Base-by-base conservation (phyloP, 2,888 invertebrate species). In the Athalia circularis region DNA sequence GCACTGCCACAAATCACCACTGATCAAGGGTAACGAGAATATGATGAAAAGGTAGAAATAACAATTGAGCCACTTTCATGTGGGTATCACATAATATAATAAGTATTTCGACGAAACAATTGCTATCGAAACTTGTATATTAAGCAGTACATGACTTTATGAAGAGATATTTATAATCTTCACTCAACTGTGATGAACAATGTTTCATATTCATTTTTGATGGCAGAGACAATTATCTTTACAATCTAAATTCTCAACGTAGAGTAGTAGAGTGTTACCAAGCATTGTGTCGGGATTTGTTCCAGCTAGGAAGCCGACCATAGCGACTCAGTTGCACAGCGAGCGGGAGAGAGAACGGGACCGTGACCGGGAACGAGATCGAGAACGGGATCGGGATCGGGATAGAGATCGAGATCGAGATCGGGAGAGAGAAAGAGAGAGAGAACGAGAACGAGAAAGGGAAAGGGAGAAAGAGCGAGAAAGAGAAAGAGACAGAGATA, bases 251-350 rank as follows among this genome's bases (percentile, higher is more conserved):
- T 68, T 50, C 62, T 75, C 11, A 65, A 13, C 57, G 65, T 65
- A 65, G 78, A 78, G 72, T 79, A 76, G 76, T 86, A 84, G 86
- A 88, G 86, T 85, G 86, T 89, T 88, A 89, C 87, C 88, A 88
- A 89, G 88, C 88, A 88, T 86, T 88, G 85, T 89, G 88, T 89
- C 87, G 87, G 86, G 86, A 88, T 92, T 92, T 92, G 92, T 92
- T 92, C 89, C 92, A 93, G 92, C 92, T 91, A 93, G 92, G 92
- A 92, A 92, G 92, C 91, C 92, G 91, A 91, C 92, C 91, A 91
- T 92, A 92, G 90, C 91, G 90, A 89, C 90, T 87, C 89, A 88
- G 83, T 84, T 91, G 88, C 92, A 92, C 86, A 86, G 92, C 80
- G 92, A 92, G 87, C 88, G 91, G 85, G 93, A 93, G 83, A 86